Percentiles rank a stretch among this genome's conserved stretches.
Conservation (phyloP, 2,888 invertebrate genomes). For the Habroteleia sp. region DNA sequence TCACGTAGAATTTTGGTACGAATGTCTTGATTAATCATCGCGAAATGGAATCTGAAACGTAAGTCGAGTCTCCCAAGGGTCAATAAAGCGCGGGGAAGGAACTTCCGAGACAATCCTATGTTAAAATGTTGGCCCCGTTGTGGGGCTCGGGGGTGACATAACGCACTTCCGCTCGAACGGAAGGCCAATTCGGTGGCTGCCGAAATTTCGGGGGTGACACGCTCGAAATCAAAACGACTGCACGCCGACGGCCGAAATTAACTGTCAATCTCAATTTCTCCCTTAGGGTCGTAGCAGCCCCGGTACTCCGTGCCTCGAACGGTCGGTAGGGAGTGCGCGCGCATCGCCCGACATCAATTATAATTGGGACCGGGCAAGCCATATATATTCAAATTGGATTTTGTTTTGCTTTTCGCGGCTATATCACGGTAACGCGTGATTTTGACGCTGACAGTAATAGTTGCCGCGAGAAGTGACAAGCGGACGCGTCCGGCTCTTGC, state of each 20-base stretch:
- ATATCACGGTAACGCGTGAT: constrained; percentile 35
- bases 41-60: constrained; percentile 38
- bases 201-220: constrained; percentile 71
- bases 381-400: constrained; percentile 64
- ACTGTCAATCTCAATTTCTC: constrained; percentile 81
- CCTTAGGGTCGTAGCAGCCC: constrained; percentile 56
- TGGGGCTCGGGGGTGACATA: constrained; percentile 61
- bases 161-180: constrained; percentile 72
- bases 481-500: constrained; percentile 9
- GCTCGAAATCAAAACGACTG: constrained; percentile 68
- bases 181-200: constrained; percentile 76
- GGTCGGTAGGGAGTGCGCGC: constrained; percentile 14
- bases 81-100: constrained; percentile 14
- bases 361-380: constrained; percentile 59
- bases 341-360: constrained; percentile 63
- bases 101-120: constrained; percentile 40
- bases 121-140: constrained; percentile 23
- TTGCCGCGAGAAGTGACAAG: constrained; percentile 55
- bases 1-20: too few relatives aligned
- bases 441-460: constrained; percentile 58
- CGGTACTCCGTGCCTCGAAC: constrained; percentile 15
- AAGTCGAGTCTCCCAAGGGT: constrained; percentile 50
- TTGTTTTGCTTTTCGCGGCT: constrained; percentile 56
- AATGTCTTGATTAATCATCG: constrained; percentile 38
- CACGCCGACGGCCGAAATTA: constrained; percentile 76